Evolutionary conservation across 1,140 invertebrate genomes (phyloP).

Genomic region (Apis laboriosa): DNA sequence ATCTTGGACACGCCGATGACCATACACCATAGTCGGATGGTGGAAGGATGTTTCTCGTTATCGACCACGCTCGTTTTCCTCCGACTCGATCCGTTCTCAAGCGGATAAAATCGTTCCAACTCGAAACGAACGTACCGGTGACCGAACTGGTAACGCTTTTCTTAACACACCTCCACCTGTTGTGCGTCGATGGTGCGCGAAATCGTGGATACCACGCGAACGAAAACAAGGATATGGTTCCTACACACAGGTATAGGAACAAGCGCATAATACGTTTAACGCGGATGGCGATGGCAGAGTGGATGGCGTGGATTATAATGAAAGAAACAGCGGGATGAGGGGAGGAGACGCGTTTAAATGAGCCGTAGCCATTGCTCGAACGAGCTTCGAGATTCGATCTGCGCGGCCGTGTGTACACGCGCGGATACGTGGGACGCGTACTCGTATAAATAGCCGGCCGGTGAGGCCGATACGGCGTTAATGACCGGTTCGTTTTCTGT

Average conservation of each 20-base stretch:
- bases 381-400: constrained; percentile 56
- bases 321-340: constrained; percentile 58
- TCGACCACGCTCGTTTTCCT: background rate
- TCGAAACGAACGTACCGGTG: background rate
- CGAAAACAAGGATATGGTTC: constrained; percentile 14
- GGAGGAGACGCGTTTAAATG: constrained; percentile 48
- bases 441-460: constrained; percentile 37
- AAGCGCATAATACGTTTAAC: constrained; percentile 46
- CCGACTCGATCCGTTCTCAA: background rate
- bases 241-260: background rate
- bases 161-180: constrained; percentile 24
- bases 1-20: constrained; percentile 48
- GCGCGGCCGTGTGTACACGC: background rate
- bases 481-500: constrained; percentile 53
- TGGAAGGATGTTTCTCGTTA: background rate
- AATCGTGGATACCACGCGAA: background rate
- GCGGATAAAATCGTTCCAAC: too few relatives aligned
- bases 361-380: constrained; percentile 35
- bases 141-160: background rate
- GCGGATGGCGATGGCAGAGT: constrained; percentile 42
- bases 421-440: background rate
- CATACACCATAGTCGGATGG: too few relatives aligned
- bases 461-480: constrained; percentile 28
- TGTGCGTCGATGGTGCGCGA: background rate
- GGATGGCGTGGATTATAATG: constrained; percentile 46